Percentiles rank a stretch among this genome's conserved stretches.
Evolutionary conservation across 2,888 invertebrate species (phyloP).

Genomic region (Mimachlamys varia): DNA sequence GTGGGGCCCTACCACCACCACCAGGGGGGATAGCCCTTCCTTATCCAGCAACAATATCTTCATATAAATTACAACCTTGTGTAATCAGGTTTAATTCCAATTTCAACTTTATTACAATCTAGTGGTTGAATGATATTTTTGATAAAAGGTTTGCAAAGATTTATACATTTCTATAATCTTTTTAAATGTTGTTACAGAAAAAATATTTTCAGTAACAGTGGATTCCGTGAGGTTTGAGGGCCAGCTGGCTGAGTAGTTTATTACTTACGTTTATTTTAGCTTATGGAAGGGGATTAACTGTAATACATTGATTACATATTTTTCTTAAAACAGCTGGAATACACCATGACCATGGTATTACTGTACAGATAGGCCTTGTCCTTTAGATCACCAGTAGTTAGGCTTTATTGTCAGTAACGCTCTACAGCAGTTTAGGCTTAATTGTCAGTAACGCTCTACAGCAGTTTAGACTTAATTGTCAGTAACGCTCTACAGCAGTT

Average conservation of each 20-base stretch:
- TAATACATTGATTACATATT: constrained; percentile 30
- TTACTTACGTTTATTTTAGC: not conserved
- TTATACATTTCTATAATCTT: not conserved
- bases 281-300: not conserved
- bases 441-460: too few relatives aligned
- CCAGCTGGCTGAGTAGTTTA: constrained; percentile 16
- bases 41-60: not conserved
- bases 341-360: not conserved
- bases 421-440: too few relatives aligned
- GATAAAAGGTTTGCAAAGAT: constrained; percentile 3
- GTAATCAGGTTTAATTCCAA: not conserved
- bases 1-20: not conserved
- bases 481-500: too few relatives aligned
- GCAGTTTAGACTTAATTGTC: too few relatives aligned
- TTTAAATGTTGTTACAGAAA: not conserved
- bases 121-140: not conserved
- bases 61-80: not conserved
- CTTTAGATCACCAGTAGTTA: too few relatives aligned
- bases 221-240: not conserved
- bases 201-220: constrained; percentile 6
- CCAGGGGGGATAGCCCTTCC: not conserved
- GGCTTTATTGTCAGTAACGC: too few relatives aligned
- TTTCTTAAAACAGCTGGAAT: not conserved
- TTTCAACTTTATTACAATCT: not conserved
- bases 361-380: too few relatives aligned